phyloP scores from a whole-genome alignment of 2,888 invertebrate species.

The Cheilosia variabilis region DNA sequence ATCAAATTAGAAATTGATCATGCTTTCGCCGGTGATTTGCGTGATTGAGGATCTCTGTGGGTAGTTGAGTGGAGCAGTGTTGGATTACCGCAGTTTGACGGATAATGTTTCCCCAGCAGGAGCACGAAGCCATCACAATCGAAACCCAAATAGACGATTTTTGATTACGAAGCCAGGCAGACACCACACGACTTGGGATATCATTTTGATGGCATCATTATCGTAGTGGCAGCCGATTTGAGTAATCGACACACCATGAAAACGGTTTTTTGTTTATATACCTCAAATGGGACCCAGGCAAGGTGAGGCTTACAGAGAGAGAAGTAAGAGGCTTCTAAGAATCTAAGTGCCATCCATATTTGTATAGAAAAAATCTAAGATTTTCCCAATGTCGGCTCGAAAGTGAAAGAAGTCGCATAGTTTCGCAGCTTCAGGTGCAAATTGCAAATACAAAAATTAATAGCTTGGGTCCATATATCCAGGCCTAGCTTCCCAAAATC shows the following conservation, averaged over 20 bases:
- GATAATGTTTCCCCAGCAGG: slow-evolving; percentile 64
- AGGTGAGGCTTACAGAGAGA: neutral
- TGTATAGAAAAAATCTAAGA: no score
- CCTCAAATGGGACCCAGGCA: neutral
- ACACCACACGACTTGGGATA: slow-evolving; percentile 36
- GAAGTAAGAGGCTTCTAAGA: no score
- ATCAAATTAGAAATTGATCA: slow-evolving; percentile 70
- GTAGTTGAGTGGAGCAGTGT: slow-evolving; percentile 1
- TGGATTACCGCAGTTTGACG: slow-evolving; percentile 43
- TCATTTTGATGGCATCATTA: slow-evolving; percentile 66
- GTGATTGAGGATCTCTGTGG: slow-evolving; percentile 58
- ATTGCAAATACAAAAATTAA: no score
- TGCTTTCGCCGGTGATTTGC: slow-evolving; percentile 55
- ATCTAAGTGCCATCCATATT: no score
- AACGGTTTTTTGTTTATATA: neutral
- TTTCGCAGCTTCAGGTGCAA: no score
- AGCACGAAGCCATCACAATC: slow-evolving; percentile 67
- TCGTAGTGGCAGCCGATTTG: slow-evolving; percentile 40
- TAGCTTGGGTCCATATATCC: no score
- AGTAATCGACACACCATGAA: slow-evolving; percentile 35
- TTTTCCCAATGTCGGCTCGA: no score
- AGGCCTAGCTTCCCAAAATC: no score
- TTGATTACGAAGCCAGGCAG: slow-evolving; percentile 54
- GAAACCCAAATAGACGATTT: slow-evolving; percentile 50
- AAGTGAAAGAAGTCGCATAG: no score